Base-by-base conservation (phyloP, 2,888 invertebrate species). In the Napeogenes inachia region DNA sequence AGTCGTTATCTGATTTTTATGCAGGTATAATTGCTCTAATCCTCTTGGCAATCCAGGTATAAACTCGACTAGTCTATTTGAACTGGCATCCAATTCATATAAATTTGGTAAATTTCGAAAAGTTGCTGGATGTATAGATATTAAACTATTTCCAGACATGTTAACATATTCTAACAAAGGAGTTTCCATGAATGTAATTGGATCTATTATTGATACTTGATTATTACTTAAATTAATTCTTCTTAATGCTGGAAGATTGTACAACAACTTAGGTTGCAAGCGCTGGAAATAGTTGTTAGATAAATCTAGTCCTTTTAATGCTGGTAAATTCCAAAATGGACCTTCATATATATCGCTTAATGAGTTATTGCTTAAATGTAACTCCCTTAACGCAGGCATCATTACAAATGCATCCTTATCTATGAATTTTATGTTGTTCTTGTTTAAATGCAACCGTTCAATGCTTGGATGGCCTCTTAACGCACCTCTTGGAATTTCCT, bases 311-410 rank as follows among this genome's bases (percentile, higher is more conserved):
- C 97, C 97, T 89, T 96, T 97, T 4, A 97, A 85, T 6, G 94
- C 94, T 0, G 96, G 96, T 54, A 97, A 86, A 85, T 96, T 95
- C 96, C 96, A 97, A 75, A 95, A 94, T 0, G 96, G 96, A 57
- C 93, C 92, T 67, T 94, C 94, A 55, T 94, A 86, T 58, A 93
- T 89, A 76, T 95, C 94, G 1, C 93, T 92, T 38, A 98, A 82
- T 2, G 96, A 96, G 78, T 98, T 98, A 75, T 97, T 97, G 69
- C 93, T 93, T 64, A 98, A 87, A 71, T 96, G 93, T 45, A 98
- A 87, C 76, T 97, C 96, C 70, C 96, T 91, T 46, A 98, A 83
- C 0, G 96, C 95, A 0, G 96, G 96, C 94, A 97, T 95, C 13
- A 95, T 95, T 77, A 94, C 93, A 76, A 97, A 94, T 0, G 96